Evolutionary conservation across 2,113 vertebrate species (phyloP).

Genomic region (Marmota monax): DNA sequence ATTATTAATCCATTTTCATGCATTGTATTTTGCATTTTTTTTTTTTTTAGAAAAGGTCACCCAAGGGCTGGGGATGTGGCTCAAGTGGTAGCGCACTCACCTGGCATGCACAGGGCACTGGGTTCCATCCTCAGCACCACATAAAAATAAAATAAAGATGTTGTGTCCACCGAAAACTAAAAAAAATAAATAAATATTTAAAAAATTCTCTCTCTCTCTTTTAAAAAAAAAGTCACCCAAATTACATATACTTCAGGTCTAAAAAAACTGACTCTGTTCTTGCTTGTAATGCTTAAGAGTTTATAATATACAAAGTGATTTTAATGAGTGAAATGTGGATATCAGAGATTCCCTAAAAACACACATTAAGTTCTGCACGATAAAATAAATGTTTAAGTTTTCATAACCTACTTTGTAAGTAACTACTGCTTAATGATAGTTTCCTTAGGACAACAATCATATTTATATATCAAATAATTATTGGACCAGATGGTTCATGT

Average conservation of each 20-base stretch:
- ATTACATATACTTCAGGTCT: not conserved
- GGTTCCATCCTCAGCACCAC: too few relatives aligned
- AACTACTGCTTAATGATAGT: not conserved
- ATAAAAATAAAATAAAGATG: too few relatives aligned
- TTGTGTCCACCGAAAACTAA: too few relatives aligned
- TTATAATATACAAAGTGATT: not conserved
- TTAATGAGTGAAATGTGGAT: not conserved
- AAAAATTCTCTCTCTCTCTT: too few relatives aligned
- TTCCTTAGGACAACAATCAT: not conserved
- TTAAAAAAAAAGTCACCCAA: not conserved
- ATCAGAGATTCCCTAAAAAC: not conserved
- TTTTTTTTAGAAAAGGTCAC: not conserved
- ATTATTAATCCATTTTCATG: not conserved
- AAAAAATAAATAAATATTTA: too few relatives aligned
- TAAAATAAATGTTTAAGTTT: not conserved
- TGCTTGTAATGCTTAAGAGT: not conserved
- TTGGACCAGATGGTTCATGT: not conserved
- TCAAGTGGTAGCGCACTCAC: too few relatives aligned
- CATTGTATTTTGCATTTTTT: not conserved
- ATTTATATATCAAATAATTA: not conserved
- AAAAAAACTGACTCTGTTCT: not conserved
- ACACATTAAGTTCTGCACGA: conserved; percentile 7
- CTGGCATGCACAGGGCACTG: too few relatives aligned
- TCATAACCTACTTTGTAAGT: not conserved
- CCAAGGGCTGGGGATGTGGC: too few relatives aligned